Evolutionary conservation across 2,888 invertebrate genomes (phyloP), one percentile per base, ranked within the genome.

Genomic region (Toxonevra muliebris): DNA sequence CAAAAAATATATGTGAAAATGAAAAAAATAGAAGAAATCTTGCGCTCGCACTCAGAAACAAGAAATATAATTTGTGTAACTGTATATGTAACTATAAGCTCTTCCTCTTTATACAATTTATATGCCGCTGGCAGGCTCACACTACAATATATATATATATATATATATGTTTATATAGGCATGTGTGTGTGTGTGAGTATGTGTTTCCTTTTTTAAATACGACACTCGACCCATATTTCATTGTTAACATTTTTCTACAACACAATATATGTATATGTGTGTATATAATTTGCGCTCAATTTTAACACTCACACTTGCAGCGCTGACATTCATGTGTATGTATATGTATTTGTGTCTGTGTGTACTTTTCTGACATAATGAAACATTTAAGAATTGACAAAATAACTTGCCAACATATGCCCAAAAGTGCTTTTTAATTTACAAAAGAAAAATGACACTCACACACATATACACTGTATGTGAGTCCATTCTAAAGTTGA

Each of bases 191-290:
- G 15, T 45, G 58, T 17, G 43, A 42, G 59, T 19, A 20, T 59
- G 15, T 17, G 40, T 50, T 61, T 50, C 30, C 30, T 57, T 41
- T 42, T 62, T 67, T 67, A 50, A 67, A 63, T 58, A 68, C 54
- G 63, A 59, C 59, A 60, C 68, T 68, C 63, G 68, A 68, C 68
- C 68, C 59, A 68, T 59, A 63, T 68, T 68, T 59, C 63, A 62
- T 50, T 62, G 57, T 41, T 66, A 65, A 65, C 65, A 65, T 10
- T 30, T 30, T 20, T 7, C 1, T 17, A 19, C 11, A 20, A 2
- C 19, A 43, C 17, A 58, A 13, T 8, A 15, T 61, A 17, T 60
- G 45, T 60, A 40, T 60, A 43, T 15, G 53, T 54, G 54, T 48
- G 30, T 15, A 42, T 13, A 19, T 20, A 17, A 54, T 43, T 59